These are phyloP conservation scores for Borostomias antarcticus DNA, from an alignment of 2,797 vertebrate genomes.

Conservation along the genomic window DNA sequence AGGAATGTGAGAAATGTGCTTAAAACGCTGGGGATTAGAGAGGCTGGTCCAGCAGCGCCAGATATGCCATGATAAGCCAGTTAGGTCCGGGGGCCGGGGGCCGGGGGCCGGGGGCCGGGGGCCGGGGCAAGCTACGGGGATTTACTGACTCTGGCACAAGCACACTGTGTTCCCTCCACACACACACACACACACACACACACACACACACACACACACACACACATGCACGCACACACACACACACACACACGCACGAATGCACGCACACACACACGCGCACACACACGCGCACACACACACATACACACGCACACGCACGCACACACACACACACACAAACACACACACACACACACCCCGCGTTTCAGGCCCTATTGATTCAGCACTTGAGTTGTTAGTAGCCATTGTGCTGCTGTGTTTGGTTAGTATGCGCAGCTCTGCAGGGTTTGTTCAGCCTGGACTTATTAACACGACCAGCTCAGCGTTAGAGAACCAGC, in stretches of 20 bases:
- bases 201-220: slow-evolving; percentile 29
- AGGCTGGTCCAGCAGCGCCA: slow-evolving; percentile 57
- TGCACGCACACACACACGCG: slow-evolving; percentile 44
- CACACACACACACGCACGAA: slow-evolving; percentile 44
- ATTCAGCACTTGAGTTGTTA: slow-evolving; percentile 63
- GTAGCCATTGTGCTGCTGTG: slow-evolving; percentile 66
- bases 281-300: slow-evolving; percentile 22
- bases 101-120: too few species aligned
- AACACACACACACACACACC: slow-evolving; percentile 48
- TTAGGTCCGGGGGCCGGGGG: slow-evolving; percentile 52
- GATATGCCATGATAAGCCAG: slow-evolving; percentile 68
- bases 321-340: slow-evolving; percentile 14
- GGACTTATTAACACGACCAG: slow-evolving; percentile 36
- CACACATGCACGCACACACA: slow-evolving; percentile 15
- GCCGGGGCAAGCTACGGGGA: slow-evolving; percentile 59
- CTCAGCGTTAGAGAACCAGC: slow-evolving; percentile 53
- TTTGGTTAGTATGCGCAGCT: slow-evolving; percentile 63
- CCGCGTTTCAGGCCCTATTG: slow-evolving; percentile 66
- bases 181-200: slow-evolving; percentile 41
- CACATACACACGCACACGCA: slow-evolving; percentile 48
- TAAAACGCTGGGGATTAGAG: slow-evolving; percentile 72
- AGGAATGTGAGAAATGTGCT: slow-evolving; percentile 71
- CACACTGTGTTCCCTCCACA: slow-evolving; percentile 71
- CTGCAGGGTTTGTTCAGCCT: slow-evolving; percentile 54
- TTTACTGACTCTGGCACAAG: slow-evolving; percentile 63